Base-by-base conservation (phyloP, 2,888 invertebrate genomes). In the Labia minor region DNA sequence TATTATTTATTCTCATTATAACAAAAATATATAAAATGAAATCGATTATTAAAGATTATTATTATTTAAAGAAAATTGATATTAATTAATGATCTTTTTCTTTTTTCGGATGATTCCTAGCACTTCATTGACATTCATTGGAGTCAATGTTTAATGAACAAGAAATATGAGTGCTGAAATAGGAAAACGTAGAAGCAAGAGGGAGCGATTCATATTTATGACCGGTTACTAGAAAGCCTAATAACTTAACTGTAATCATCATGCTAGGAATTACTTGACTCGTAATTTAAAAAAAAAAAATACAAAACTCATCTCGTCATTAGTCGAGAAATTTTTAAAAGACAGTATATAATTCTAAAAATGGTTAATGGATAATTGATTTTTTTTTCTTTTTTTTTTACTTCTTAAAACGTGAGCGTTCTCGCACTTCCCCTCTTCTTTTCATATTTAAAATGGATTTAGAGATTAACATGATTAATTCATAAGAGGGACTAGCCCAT, bases 151-250 rank as follows among this genome's bases (percentile, higher is more conserved):
- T 49, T 49, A 49, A 49, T 49, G 49, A 49, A 49, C 49, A 49
- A 49, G 49, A 49, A 49, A 16, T 10, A 49, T 14, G 49, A 49
- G 8, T 14, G 3, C 16, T 14, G 14, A 49, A 49, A 49, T 49
- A 14, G 49, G 16, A n/a, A 49, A 49, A 14, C 16, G 49, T 6
- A 26, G 26, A 26, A 26, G 26, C 4, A 8, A 26, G 4, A 26
- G 26, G 26, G 26, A 14, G 14, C 6, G n/a, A 16, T 49, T 49
- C 49, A 49, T 49, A 49, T 49, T 49, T 49, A 49, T 2, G n/a
- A 49, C 49, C 49, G 49, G 49, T 49, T 49, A 16, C 49, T 49
- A 49, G 49, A 49, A 49, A 49, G 49, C n/a, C 49, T 49, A 49
- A 49, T 49, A 49, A 49, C 49, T 49, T n/a, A 49, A 49, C 49